phyloP scores from a whole-genome alignment of 2,797 vertebrate genomes.

The Phalanger gymnotis region DNA sequence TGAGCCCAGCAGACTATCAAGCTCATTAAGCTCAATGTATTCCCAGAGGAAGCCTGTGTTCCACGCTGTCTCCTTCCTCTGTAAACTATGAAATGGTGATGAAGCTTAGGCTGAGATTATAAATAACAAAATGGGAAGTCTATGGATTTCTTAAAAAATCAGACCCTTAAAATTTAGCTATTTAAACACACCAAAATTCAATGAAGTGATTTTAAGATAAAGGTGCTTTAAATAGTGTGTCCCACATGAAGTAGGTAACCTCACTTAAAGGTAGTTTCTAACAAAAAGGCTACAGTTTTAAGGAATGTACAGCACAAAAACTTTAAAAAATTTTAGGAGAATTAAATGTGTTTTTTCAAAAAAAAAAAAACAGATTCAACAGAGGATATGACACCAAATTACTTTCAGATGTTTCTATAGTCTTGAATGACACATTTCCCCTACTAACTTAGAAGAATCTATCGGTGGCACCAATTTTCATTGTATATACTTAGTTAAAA shows the following conservation, averaged over 20 bases:
- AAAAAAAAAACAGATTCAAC: background rate
- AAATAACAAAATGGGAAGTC: slow-evolving; percentile 78
- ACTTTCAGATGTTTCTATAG: slow-evolving; percentile 37
- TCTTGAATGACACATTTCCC: slow-evolving; percentile 19
- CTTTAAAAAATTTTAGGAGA: slow-evolving; percentile 47
- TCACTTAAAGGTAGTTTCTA: background rate
- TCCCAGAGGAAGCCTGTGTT: slow-evolving; percentile 95
- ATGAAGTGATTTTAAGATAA: slow-evolving; percentile 62
- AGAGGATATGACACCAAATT: background rate
- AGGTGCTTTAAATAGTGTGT: slow-evolving; percentile 39
- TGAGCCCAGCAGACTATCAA: slow-evolving; percentile 99
- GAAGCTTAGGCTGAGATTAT: slow-evolving; percentile 81
- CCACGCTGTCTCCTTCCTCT: slow-evolving; percentile 85
- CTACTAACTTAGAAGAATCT: too few species aligned
- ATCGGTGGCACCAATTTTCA: background rate
- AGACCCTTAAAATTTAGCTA: slow-evolving; percentile 67
- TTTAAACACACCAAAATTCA: slow-evolving; percentile 46
- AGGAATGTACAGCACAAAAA: slow-evolving; percentile 24
- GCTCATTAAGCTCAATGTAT: slow-evolving; percentile 97
- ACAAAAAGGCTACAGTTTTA: slow-evolving; percentile 45
- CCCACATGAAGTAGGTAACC: slow-evolving; percentile 10
- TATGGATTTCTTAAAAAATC: slow-evolving; percentile 75
- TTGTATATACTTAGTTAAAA: background rate
- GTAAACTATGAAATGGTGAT: slow-evolving; percentile 86
- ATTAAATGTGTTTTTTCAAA: background rate